Evolutionary conservation across 2,113 vertebrate genomes (phyloP).

Genomic region (Callocephalon fimbriatum): DNA sequence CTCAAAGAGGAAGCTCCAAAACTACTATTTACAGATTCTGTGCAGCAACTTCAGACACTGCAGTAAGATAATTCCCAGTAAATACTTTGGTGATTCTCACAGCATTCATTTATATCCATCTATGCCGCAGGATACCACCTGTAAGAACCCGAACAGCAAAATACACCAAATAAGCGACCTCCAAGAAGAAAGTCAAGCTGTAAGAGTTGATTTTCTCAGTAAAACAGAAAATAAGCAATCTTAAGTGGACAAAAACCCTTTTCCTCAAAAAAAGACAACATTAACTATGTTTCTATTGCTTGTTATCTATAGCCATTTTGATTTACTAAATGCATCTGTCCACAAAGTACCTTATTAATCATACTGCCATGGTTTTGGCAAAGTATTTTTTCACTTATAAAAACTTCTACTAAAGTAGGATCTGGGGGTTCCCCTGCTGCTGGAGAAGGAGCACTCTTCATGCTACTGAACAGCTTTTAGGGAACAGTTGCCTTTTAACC

Average conservation of each 20-base stretch:
- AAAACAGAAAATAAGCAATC: neutral
- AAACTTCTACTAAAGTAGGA: conserved; percentile 50
- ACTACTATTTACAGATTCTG: neutral
- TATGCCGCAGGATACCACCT: neutral
- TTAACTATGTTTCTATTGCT: neutral
- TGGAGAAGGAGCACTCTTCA: neutral
- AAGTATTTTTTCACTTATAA: conserved; percentile 12
- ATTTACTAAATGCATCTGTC: neutral
- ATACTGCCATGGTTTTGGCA: conserved; percentile 33
- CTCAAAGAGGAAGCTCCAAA: neutral
- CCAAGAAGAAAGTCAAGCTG: neutral
- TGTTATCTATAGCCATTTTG: neutral
- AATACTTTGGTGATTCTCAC: neutral
- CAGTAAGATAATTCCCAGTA: neutral
- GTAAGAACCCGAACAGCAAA: neutral
- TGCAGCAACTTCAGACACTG: neutral
- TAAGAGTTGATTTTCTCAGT: neutral
- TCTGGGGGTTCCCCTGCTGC: conserved; percentile 42
- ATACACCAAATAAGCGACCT: neutral
- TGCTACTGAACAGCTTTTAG: conserved; percentile 17
- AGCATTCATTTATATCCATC: neutral
- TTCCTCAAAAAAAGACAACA: neutral
- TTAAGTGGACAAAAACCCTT: neutral
- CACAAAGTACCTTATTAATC: conserved; percentile 30
- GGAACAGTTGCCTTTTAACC: neutral